Percentiles rank a stretch among this genome's conserved stretches.
phyloP scores from a whole-genome alignment of 2,797 vertebrate genomes.

The Parambassis ranga region DNA sequence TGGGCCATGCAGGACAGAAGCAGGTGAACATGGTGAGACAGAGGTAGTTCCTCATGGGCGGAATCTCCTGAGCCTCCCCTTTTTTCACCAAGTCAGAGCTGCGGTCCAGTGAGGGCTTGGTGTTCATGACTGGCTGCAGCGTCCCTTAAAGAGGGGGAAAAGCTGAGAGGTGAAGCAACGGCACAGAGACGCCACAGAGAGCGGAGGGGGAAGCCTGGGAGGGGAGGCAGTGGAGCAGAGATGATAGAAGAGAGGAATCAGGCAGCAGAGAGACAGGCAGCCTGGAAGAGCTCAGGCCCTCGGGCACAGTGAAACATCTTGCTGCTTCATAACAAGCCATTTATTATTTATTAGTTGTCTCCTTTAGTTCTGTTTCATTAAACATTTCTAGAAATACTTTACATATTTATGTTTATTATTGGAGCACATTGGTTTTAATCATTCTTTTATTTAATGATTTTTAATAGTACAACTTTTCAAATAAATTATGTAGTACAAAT shows the following conservation, averaged over 20 bases:
- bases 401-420: too few relatives aligned
- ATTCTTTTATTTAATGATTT: too few relatives aligned
- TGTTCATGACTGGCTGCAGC: slow-evolving; percentile 39
- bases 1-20: slow-evolving; percentile 86
- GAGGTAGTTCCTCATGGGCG: slow-evolving; percentile 79
- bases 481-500: too few relatives aligned
- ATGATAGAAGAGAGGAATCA: slow-evolving; percentile 49
- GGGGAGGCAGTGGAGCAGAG: slow-evolving; percentile 41
- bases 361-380: too few relatives aligned
- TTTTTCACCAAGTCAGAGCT: slow-evolving; percentile 33
- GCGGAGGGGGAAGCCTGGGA: slow-evolving; percentile 18
- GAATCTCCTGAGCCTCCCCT: slow-evolving; percentile 58
- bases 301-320: too few relatives aligned
- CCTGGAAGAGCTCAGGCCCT: background rate
- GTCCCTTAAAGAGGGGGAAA: slow-evolving; percentile 32
- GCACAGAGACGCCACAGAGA: slow-evolving; percentile 28
- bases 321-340: too few relatives aligned
- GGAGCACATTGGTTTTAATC: too few relatives aligned
- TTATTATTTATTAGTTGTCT: too few relatives aligned
- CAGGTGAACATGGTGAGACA: slow-evolving; percentile 85
- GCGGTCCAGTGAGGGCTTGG: slow-evolving; percentile 25
- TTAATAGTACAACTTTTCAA: too few relatives aligned
- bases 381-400: too few relatives aligned
- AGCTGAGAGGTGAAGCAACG: slow-evolving; percentile 18
- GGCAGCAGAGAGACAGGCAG: slow-evolving; percentile 8